Base-by-base conservation (phyloP, 1,140 invertebrate species). In the Aphis gossypii region DNA sequence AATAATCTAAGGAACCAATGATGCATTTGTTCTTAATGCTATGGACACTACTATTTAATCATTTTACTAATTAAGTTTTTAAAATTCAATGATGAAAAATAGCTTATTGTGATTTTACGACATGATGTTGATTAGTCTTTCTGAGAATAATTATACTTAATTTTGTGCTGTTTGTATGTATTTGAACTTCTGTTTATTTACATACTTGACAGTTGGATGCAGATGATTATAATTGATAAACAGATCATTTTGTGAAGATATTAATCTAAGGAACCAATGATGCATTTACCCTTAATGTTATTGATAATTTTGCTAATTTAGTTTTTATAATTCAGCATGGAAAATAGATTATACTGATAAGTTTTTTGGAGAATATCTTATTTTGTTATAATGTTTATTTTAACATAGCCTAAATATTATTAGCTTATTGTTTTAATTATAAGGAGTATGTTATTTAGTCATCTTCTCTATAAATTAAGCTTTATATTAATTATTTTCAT, bases 401-500 rank as follows among this genome's bases (percentile, higher is more conserved):
- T 76, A 2, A n/a, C 14, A 30, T 44, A 84, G 11, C 25, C 9
- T 84, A 23, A 30, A 9, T 25, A 30, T 44, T 41, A 30, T 11
- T 44, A 84, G 41, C 25, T 44, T 11, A 84, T 30, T 44, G 14
- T 84, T 84, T 25, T 41, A 84, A 84, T 14, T 25, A 84, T 41
- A 41, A 44, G 11, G 3, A 5, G 25, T 25, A 84, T 84, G 3
- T 44, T 44, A 38, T 83, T 83, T 76, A 76, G 14, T n/a, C 5
- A 35, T 76, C 30, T n/a, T 76, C 60, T 18, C 30, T 41, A 1
- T 23, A 54, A 38, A 41, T 41, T 90, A 8, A 20, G 6, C 9
- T 23, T 41, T 30, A 90, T 76, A 48, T 95, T 94, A 94, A 95
- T 30, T 14, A 44, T 87, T 87, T 87, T 30, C 8, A 54, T 88